Evolutionary conservation across 2,113 vertebrate species (phyloP).

Genomic region (Dromaius novaehollandiae): DNA sequence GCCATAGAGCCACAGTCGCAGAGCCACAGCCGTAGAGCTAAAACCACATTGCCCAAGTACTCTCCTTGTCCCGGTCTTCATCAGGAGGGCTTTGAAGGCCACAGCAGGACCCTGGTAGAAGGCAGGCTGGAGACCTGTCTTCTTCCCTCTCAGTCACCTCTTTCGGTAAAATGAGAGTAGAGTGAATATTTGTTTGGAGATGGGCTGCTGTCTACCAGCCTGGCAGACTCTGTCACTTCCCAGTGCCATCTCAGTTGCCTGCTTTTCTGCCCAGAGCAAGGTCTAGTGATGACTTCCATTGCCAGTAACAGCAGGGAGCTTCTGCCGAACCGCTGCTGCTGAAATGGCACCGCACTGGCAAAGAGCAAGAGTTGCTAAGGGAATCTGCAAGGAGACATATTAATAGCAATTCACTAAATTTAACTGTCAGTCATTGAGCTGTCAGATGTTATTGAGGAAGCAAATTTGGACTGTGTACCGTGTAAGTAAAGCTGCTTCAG

Average conservation of each 20-base stretch:
- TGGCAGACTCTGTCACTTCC: neutral
- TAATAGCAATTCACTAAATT: neutral
- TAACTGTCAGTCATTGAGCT: neutral
- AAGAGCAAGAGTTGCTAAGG: neutral
- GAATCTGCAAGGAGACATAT: neutral
- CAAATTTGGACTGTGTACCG: neutral
- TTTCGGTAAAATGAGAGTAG: neutral
- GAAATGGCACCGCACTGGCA: neutral
- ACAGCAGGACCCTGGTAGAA: neutral
- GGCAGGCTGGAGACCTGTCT: neutral
- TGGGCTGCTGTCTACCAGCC: neutral
- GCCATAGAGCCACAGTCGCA: too few relatives aligned
- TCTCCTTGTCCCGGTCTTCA: neutral
- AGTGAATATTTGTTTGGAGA: neutral
- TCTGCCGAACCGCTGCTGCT: neutral
- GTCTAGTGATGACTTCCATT: neutral
- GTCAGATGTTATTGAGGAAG: neutral
- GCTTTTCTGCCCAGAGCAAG: neutral
- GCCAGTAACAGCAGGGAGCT: neutral
- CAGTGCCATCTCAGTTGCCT: neutral
- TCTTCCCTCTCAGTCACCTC: neutral
- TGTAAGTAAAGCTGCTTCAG: neutral
- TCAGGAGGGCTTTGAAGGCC: neutral
- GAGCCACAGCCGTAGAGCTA: neutral
- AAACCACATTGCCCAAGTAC: neutral